Evolutionary conservation across 2,888 invertebrate genomes (phyloP).

Genomic region (Drosophila testacea): DNA sequence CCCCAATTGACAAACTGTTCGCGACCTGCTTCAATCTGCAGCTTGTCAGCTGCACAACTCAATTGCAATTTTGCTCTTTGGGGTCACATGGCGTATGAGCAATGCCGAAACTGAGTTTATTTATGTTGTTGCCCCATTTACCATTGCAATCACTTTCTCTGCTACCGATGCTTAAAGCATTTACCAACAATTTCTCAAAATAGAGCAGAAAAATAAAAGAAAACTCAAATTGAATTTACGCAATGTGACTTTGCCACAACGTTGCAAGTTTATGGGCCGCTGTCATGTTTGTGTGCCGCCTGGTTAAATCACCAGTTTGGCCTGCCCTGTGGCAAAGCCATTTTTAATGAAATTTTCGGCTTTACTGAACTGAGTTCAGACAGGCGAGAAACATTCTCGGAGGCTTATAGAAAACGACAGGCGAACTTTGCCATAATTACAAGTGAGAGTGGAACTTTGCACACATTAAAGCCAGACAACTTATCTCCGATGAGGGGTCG

Average conservation of each 20-base stretch:
- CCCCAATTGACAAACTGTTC: constrained; percentile 40
- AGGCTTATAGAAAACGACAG: constrained; percentile 45
- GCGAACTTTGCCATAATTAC: constrained; percentile 47
- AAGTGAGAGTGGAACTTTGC: constrained; percentile 26
- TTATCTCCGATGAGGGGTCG: background rate
- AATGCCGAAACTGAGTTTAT: constrained; percentile 55
- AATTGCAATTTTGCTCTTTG: constrained; percentile 47
- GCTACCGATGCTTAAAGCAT: constrained; percentile 23
- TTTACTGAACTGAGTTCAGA: constrained; percentile 51
- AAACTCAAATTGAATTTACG: constrained; percentile 62
- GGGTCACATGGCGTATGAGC: constrained; percentile 42
- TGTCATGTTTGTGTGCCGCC: constrained; percentile 44
- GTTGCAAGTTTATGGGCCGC: constrained; percentile 52
- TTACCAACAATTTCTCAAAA: constrained; percentile 3
- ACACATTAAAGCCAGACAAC: constrained; percentile 6
- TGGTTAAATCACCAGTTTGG: constrained; percentile 26
- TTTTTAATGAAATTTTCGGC: constrained; percentile 67
- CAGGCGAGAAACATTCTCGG: constrained; percentile 47
- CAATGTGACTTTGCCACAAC: constrained; percentile 27
- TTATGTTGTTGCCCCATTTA: constrained; percentile 38
- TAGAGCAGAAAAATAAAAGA: background rate
- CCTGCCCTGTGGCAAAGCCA: constrained; percentile 29
- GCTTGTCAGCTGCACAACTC: constrained; percentile 38
- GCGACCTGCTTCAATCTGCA: constrained; percentile 40
- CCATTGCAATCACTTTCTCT: constrained; percentile 41